Conservation (phyloP, 1,140 invertebrate genomes). For the Tetramorium simillimum region DNA sequence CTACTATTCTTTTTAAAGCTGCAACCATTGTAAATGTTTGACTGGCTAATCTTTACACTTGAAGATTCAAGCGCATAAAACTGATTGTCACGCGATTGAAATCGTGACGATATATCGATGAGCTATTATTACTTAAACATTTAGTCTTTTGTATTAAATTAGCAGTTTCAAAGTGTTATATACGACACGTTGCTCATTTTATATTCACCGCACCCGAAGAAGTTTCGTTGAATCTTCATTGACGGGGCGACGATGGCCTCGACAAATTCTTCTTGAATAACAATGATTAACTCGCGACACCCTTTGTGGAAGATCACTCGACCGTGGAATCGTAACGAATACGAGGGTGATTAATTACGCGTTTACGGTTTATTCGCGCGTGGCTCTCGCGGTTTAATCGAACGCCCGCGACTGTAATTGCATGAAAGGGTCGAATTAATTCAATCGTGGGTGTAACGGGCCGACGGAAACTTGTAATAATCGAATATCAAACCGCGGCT, state of each 20-base stretch:
- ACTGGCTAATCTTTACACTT: background rate
- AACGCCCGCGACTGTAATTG: slow-evolving; percentile 50
- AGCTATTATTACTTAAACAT: background rate
- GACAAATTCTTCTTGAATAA: slow-evolving; percentile 63
- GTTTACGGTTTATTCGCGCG: slow-evolving; percentile 58
- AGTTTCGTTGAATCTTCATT: slow-evolving; percentile 24
- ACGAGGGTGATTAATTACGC: slow-evolving; percentile 54
- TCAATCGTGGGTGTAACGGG: slow-evolving; percentile 54
- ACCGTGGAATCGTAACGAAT: slow-evolving; percentile 48
- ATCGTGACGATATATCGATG: background rate
- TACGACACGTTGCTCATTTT: slow-evolving; percentile 50
- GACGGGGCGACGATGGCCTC: background rate
- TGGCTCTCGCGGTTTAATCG: slow-evolving; percentile 54
- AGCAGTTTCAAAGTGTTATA: slow-evolving; percentile 46
- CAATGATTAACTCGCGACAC: slow-evolving; percentile 64
- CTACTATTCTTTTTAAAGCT: background rate
- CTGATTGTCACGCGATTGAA: background rate
- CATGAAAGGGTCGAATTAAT: slow-evolving; percentile 45
- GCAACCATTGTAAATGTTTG: background rate
- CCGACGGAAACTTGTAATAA: slow-evolving; percentile 59
- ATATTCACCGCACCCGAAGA: slow-evolving; percentile 52
- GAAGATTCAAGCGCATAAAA: background rate
- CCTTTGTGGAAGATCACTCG: slow-evolving; percentile 10
- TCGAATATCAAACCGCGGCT: slow-evolving; percentile 57
- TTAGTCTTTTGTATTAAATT: slow-evolving; percentile 63